Conservation (phyloP, 2,797 vertebrate genomes). For the Notolepis coatsorum region DNA sequence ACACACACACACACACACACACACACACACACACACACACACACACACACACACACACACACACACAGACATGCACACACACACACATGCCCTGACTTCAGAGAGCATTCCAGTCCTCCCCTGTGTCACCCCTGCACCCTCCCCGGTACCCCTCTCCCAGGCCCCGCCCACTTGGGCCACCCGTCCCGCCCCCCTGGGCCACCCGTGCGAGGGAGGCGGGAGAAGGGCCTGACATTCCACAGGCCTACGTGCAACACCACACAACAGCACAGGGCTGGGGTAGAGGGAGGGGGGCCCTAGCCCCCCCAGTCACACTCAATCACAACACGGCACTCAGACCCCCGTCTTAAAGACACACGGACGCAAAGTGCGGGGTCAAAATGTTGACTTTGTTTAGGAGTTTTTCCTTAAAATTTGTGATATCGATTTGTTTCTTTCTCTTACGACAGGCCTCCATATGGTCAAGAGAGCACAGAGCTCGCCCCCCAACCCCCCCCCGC, state of each 20-base stretch:
- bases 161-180: slow-evolving; percentile 18
- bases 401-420: too few species aligned
- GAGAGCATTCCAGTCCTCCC: slow-evolving; percentile 45
- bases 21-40: too few species aligned
- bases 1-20: slow-evolving; percentile 14
- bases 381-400: too few species aligned
- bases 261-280: slow-evolving; percentile 44
- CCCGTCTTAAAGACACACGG: slow-evolving; percentile 18
- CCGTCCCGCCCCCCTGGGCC: slow-evolving; percentile 45
- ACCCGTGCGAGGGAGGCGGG: slow-evolving; percentile 51
- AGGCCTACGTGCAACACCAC: slow-evolving; percentile 69
- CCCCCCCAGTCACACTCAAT: slow-evolving; percentile 57
- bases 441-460: neutral
- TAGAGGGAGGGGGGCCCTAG: slow-evolving; percentile 20
- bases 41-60: neutral
- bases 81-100: slow-evolving; percentile 20
- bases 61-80: slow-evolving; percentile 15
- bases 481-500: too few species aligned
- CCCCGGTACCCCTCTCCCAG: slow-evolving; percentile 41
- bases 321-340: slow-evolving; percentile 38
- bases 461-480: slow-evolving; percentile 22
- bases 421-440: too few species aligned
- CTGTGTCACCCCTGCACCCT: slow-evolving; percentile 38
- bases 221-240: slow-evolving; percentile 56
- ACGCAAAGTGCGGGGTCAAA: too few species aligned